Base-by-base conservation (phyloP, 1,140 invertebrate genomes). In the Drosophila simulans region DNA sequence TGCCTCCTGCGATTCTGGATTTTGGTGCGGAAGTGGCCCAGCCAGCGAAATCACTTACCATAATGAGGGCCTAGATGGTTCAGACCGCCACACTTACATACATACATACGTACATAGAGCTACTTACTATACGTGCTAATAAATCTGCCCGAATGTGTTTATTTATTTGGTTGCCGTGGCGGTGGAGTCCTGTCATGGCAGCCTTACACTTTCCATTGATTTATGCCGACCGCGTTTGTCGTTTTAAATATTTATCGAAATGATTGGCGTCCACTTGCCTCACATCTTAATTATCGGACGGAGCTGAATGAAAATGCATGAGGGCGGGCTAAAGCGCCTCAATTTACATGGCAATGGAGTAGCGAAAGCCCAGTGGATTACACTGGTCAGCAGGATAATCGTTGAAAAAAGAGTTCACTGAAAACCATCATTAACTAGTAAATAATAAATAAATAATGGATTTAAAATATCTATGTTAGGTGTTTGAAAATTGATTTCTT, bases 171-270 rank as follows among this genome's bases (percentile, higher is more conserved):
- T 22, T 73, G 42, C 57, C 68, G 46, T 53, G 13, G 27, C 48
- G 42, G 40, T 48, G 20, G 58, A 45, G 58, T 31, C 63, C 63
- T 55, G 63, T 69, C 66, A 57, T n/a, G 60, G 62, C 35, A 37
- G 42, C 54, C 71, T 59, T 66, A 60, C 62, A 59, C 45, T 69
- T 76, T 77, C 55, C 57, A 77, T 77, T 77, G 56, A 77, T 77
- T 77, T 77, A 77, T 77, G 56, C 55, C 57, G 74, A 60, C 63
- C 73, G 73, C 73, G 56, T 70, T 66, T 77, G 72, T 77, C 64
- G 73, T 63, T 77, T 77, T 77, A 77, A 77, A 77, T 77, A 77
- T 77, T 77, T 77, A 77, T 77, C 56, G 73, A 77, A 77, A 77
- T 77, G 74, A 77, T 77, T 76, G 64, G 74, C 53, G 54, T 76